These are phyloP conservation scores for Cheirogaleus major DNA, from an alignment of 2,797 vertebrate genomes.

Conservation along the genomic window DNA sequence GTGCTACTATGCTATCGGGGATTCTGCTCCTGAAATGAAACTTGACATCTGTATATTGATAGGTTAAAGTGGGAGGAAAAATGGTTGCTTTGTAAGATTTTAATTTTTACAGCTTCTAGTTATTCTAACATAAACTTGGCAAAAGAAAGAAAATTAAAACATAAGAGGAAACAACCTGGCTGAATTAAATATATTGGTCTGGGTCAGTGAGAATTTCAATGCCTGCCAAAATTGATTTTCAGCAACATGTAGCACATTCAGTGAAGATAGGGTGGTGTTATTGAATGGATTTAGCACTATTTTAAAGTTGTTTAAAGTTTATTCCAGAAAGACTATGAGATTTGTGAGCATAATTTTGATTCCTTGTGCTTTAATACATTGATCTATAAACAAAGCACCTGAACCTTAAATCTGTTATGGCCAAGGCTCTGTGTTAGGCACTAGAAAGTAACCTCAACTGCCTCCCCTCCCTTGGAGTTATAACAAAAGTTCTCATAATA, in stretches of 20 bases:
- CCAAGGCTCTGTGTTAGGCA: background rate
- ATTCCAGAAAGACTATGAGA: background rate
- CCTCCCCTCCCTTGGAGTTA: background rate
- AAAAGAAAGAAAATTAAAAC: background rate
- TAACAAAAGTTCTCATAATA: background rate
- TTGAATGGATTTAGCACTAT: background rate
- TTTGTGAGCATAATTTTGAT: background rate
- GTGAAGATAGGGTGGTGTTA: background rate
- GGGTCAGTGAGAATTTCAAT: background rate
- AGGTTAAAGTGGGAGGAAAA: background rate
- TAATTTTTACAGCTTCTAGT: constrained; percentile 29
- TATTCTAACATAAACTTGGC: constrained; percentile 42
- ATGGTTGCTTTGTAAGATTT: background rate
- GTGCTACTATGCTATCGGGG: constrained; percentile 18
- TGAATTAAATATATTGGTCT: background rate
- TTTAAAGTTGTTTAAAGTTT: constrained; percentile 38
- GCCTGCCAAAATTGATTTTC: constrained; percentile 33
- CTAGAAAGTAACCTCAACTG: background rate
- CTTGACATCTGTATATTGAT: background rate
- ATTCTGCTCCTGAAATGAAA: constrained; percentile 48
- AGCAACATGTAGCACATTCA: background rate
- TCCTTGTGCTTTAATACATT: background rate
- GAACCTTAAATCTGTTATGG: background rate
- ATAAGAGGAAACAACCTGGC: background rate
- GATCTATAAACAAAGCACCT: background rate